These are phyloP conservation scores for Phenganax subtilis DNA, from an alignment of 92 coral and sea anemone genomes.

Conservation along the genomic window DNA sequence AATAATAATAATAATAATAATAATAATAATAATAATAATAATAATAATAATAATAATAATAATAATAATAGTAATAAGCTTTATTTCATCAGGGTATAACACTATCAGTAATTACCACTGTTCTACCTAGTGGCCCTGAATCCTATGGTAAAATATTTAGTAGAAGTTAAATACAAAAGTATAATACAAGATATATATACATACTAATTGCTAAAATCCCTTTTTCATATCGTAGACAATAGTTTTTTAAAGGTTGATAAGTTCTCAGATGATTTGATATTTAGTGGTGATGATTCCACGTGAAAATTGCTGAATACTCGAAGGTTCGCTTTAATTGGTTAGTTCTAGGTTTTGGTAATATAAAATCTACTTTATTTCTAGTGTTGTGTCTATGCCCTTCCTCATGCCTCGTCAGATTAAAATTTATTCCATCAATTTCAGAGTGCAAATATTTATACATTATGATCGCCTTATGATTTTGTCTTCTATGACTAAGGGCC, in stretches of 20 bases:
- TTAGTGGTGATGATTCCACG: not conserved
- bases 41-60: no score
- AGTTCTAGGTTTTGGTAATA: no score
- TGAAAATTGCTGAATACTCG: not conserved
- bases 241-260: not conserved
- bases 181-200: not conserved
- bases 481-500: no score
- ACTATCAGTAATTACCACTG: not conserved
- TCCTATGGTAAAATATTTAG: not conserved
- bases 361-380: not conserved
- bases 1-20: no score
- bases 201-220: not conserved
- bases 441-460: constrained; percentile 16
- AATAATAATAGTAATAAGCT: not conserved
- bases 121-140: not conserved
- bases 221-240: no score
- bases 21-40: no score
- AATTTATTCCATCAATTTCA: constrained; percentile 19
- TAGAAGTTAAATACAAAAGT: not conserved
- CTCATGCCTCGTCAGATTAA: not conserved
- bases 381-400: constrained; percentile 2
- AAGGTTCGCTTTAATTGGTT: no score
- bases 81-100: not conserved
- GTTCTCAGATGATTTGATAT: not conserved
- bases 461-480: not conserved